Base-by-base conservation (phyloP, 2,797 vertebrate species). In the Sebastiscus tertius region DNA sequence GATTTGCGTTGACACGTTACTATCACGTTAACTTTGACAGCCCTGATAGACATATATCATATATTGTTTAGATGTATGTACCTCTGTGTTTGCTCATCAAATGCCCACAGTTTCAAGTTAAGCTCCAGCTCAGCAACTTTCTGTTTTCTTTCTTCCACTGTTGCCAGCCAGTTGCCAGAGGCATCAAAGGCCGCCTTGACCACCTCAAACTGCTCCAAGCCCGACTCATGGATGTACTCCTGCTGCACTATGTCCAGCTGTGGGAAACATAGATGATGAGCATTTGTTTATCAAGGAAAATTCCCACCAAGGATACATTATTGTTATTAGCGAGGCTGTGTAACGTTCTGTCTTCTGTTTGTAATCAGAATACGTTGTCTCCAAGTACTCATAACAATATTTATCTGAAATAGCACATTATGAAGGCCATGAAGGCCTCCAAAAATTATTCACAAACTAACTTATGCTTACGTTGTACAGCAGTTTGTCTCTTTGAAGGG, bases 201-300 rank as follows among this genome's bases (percentile, higher is more conserved):
- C 84, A 99, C 94, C 72, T 98, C 96, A 2, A 96, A 92, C 90
- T 99, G 98, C 72, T 95, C 87, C 87, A 99, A 93, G 2, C 96
- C 97, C 0, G 80, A 79, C 88, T 99, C 93, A 3, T 97, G 93
- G 71, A 99, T 96, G 87, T 96, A 97, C 77, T 99, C 97, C 79
- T 98, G 97, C 89, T 99, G 98, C 81, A 98, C 96, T 0, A 99
- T 97, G 91, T 99, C 99, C 90, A 99, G 88, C 99, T 99, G 94
- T 49, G 77, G 72, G 74, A 26, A 76, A 5, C 68, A 88, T 1
- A 4, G 22, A 70, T 4, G 8, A 71, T 1, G 11, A 31, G 34
- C 18, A 1, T 12, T 8, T 1, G 42, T 4, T 36, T 36, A 13
- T 36, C 1, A 10, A 8, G 13, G 7, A 46, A 12, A 2, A 42